phyloP scores from a whole-genome alignment of 2,113 vertebrate species.

The Gobius niger region DNA sequence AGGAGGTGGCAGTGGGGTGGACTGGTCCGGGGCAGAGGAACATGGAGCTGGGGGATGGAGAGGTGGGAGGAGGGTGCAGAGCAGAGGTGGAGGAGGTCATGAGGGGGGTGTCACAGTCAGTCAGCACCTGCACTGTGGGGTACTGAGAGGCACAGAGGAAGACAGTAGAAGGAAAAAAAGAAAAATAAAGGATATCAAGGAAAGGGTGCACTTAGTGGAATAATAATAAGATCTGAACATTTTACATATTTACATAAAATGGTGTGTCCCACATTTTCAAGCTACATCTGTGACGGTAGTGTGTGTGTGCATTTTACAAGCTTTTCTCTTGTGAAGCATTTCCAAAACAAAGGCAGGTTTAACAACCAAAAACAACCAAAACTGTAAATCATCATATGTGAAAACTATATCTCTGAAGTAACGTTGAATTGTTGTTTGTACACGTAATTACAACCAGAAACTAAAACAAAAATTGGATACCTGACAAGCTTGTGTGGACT shows the following conservation, averaged over 20 bases:
- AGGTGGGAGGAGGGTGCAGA: constrained; percentile 53
- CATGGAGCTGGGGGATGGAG: constrained; percentile 54
- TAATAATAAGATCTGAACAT: constrained; percentile 9
- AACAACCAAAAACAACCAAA: too few relatives aligned
- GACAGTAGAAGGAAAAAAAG: constrained; percentile 41
- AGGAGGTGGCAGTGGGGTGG: constrained; percentile 69
- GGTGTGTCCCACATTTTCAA: neutral
- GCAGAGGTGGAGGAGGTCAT: constrained; percentile 36
- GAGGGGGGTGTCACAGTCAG: constrained; percentile 63
- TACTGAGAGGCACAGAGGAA: constrained; percentile 58
- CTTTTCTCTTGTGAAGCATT: too few relatives aligned
- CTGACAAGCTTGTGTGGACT: constrained; percentile 75
- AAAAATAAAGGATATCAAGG: constrained; percentile 43
- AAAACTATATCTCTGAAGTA: too few relatives aligned
- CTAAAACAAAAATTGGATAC: constrained; percentile 63
- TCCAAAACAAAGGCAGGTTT: too few relatives aligned
- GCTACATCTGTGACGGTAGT: neutral
- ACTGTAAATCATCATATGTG: too few relatives aligned
- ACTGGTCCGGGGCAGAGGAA: constrained; percentile 62
- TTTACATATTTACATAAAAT: neutral
- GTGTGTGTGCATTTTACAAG: too few relatives aligned
- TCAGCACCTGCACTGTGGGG: constrained; percentile 68
- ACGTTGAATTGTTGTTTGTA: neutral
- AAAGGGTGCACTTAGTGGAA: constrained; percentile 15
- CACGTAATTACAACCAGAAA: neutral